Conservation (phyloP, 2,113 vertebrate genomes). For the Pluvialis apricaria region DNA sequence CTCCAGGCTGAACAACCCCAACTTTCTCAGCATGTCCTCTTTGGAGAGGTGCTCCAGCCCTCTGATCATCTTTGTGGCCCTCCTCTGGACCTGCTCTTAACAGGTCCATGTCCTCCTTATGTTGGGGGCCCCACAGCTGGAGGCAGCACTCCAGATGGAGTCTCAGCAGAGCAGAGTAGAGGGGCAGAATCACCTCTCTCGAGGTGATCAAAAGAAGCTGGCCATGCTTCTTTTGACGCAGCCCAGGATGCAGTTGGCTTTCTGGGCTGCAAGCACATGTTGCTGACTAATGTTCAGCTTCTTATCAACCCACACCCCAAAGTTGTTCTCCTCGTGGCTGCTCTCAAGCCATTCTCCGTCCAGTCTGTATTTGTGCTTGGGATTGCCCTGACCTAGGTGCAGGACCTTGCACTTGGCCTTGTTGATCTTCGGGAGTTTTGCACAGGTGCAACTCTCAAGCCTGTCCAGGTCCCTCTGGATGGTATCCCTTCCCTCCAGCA, state of each 20-base stretch:
- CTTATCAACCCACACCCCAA: background rate
- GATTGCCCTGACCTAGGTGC: background rate
- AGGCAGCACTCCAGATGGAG: background rate
- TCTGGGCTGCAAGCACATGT: background rate
- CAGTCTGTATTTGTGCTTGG: background rate
- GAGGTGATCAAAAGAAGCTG: too few relatives aligned
- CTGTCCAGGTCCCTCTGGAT: background rate
- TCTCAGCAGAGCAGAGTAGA: background rate
- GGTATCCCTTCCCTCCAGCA: background rate
- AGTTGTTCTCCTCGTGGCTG: background rate
- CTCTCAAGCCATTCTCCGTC: background rate
- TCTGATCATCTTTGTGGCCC: background rate
- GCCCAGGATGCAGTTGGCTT: background rate
- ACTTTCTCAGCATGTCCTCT: too few relatives aligned
- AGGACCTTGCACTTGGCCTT: background rate
- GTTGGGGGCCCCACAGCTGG: background rate
- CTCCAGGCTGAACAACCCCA: too few relatives aligned
- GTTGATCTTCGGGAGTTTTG: background rate
- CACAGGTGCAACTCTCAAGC: background rate
- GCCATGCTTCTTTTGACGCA: background rate
- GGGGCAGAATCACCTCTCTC: background rate
- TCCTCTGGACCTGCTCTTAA: background rate
- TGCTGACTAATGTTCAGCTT: background rate
- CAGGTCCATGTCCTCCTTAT: background rate
- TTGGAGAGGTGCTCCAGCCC: too few relatives aligned